phyloP scores from a whole-genome alignment of 2,888 invertebrate species.

The Drosophila greeni region DNA sequence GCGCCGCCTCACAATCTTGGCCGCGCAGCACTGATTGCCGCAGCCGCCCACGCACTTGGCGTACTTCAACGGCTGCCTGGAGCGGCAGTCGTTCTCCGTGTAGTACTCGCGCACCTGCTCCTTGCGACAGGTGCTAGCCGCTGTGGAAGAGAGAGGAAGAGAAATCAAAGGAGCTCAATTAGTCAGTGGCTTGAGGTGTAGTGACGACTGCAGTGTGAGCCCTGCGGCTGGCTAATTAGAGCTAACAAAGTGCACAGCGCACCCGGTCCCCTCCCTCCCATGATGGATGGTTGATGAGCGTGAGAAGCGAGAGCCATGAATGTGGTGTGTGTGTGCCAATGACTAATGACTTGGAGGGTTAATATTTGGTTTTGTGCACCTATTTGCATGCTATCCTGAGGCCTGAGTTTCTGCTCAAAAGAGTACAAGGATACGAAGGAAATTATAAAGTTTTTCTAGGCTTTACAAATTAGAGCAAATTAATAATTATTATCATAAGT shows the following conservation, averaged over 20 bases:
- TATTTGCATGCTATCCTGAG: not conserved
- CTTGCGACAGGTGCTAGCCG: conserved; percentile 90
- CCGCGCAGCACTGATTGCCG: conserved; percentile 91
- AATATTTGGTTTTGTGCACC: conserved; percentile 3
- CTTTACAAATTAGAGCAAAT: not conserved
- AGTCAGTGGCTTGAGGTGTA: conserved; percentile 44
- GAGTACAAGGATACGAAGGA: too few relatives aligned
- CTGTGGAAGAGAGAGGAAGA: conserved; percentile 50
- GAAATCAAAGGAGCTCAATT: conserved; percentile 51
- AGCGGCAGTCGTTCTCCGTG: conserved; percentile 94
- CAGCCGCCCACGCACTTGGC: conserved; percentile 91
- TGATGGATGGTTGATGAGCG: conserved; percentile 32
- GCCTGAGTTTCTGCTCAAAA: not conserved
- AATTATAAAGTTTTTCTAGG: too few relatives aligned
- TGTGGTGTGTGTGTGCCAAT: conserved; percentile 20
- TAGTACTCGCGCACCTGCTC: conserved; percentile 94
- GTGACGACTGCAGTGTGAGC: conserved; percentile 7
- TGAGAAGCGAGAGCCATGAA: conserved; percentile 27
- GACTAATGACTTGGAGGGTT: conserved; percentile 22
- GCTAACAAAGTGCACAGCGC: conserved; percentile 47
- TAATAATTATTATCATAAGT: not conserved
- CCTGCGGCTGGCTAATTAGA: conserved; percentile 52
- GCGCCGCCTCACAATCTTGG: conserved; percentile 94
- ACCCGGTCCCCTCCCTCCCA: conserved; percentile 1
- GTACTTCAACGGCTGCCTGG: conserved; percentile 92